Evolutionary conservation across 2,797 vertebrate species (phyloP), one percentile per base, ranked within the genome.

Genomic region (Eupleurogrammus muticus): DNA sequence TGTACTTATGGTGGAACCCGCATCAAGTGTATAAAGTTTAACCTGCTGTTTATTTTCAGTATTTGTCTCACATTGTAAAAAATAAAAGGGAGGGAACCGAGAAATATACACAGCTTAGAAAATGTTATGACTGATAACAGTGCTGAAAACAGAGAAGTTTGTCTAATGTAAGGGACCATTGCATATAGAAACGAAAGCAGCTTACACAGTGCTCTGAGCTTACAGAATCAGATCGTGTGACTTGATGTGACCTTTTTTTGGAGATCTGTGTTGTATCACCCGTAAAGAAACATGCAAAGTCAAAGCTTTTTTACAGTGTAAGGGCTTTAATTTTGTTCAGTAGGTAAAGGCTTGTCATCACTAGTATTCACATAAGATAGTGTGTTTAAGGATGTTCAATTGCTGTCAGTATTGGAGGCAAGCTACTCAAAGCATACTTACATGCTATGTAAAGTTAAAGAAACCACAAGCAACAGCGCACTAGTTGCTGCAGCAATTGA

Each of bases 1-100:
- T 35, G 47, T 44, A 16, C 34, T 70, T 64, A 23, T 44, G 24
- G 48, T 48, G 71, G 20, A 65, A 48, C 10, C 28, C 20, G 38
- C 44, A 38, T 52, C 21, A 28, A 34, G 38, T 42, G 9, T 64
- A 11, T 23, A 3, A 48, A 50, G 44, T 58, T n/a, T 36, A 19
- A 21, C 32, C 5, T 0, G 13, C 34, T 10, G 24, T 20, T 35
- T 67, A 19, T 28, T 56, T 35, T 51, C 16, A 5, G 16, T n/a
- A 1, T 60, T 32, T n/a, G n/a, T 24, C 12, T 46, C 8, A 35
- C 44, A 23, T 28, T 53, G 52, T 32, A 49, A 40, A 54, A 64
- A 32, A 65, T 19, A 14, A 42, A 42, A 5, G 14, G 5, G 17
- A 34, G n/a, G 4, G 12, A 63, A 7, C 5, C 14, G 59, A 48